Conservation (phyloP, 2,797 vertebrate species). For the Phyllotis vaccarum region DNA sequence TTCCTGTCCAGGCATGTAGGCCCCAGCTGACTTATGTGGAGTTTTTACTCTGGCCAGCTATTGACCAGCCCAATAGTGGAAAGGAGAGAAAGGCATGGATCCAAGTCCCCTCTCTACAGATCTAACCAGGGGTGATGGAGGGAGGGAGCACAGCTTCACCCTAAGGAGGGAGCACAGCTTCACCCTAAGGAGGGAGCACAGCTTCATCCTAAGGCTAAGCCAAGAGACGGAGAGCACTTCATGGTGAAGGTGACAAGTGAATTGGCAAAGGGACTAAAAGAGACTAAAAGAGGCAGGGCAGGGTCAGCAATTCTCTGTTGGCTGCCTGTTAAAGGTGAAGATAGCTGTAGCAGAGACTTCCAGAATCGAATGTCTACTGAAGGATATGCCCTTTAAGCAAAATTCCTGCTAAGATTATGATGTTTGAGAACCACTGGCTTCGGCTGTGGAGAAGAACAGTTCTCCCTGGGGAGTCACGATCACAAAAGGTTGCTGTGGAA, state of each 20-base stretch:
- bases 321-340: not conserved
- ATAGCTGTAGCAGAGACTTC: not conserved
- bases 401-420: not conserved
- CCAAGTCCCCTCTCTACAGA: not conserved
- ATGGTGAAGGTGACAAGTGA: not conserved
- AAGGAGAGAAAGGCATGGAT: not conserved
- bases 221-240: not conserved
- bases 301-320: not conserved
- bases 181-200: too few species aligned
- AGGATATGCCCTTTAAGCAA: not conserved
- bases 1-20: not conserved
- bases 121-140: not conserved
- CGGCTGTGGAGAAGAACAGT: not conserved
- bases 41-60: not conserved
- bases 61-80: not conserved
- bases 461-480: not conserved
- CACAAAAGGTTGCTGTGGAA: slow-evolving; percentile 13
- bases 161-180: not conserved
- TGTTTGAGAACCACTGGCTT: not conserved
- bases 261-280: not conserved
- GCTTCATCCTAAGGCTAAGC: not conserved
- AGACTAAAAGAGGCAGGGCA: not conserved
- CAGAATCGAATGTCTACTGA: not conserved
- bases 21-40: not conserved
- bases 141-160: not conserved